Conservation (phyloP, 2,113 vertebrate genomes). For the Aspidoscelis tigris region DNA sequence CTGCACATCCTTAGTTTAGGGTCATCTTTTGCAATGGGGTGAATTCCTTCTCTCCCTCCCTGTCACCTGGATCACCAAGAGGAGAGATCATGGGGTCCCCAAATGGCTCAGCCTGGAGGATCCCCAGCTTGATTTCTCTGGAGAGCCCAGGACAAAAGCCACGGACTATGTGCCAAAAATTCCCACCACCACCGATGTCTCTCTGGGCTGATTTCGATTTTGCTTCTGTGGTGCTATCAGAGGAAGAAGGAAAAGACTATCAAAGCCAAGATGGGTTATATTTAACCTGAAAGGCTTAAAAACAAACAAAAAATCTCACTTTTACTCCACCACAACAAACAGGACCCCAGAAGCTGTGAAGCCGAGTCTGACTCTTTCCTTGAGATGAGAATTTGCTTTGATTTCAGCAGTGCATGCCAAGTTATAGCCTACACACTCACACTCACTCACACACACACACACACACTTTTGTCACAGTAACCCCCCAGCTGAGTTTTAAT, state of each 20-base stretch:
- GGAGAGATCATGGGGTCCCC: no score
- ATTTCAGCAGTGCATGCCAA: conserved; percentile 40
- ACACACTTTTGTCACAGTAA: conserved; percentile 25
- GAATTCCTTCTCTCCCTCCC: no score
- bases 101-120: no score
- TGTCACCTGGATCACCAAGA: no score
- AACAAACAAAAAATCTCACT: conserved; percentile 1
- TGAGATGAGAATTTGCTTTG: conserved; percentile 51
- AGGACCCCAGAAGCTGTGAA: conserved; percentile 40
- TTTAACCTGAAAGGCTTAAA: conserved; percentile 53
- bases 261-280: conserved; percentile 53
- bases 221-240: conserved; percentile 43
- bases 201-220: conserved; percentile 42
- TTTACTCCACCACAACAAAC: conserved; percentile 15
- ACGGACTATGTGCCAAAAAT: no score
- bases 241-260: conserved; percentile 3
- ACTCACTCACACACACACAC: background rate
- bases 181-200: no score
- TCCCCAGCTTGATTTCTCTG: no score
- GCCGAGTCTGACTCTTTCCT: background rate
- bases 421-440: conserved; percentile 5
- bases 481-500: conserved; percentile 44
- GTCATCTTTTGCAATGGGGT: no score
- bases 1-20: no score
- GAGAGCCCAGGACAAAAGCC: no score